Evolutionary conservation across 2,888 invertebrate species (phyloP).

Genomic region (Flexamia atlantica): DNA sequence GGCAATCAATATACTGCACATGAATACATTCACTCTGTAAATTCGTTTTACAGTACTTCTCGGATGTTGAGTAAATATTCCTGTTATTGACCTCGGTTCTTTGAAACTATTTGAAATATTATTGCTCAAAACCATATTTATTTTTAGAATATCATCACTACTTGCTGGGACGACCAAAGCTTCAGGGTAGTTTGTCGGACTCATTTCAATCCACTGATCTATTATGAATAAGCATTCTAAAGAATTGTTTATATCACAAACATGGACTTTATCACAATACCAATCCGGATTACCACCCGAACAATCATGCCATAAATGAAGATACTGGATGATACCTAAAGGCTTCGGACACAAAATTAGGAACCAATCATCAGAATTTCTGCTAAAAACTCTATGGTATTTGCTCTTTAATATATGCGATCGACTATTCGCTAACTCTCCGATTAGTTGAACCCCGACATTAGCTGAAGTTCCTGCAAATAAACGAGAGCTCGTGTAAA

Average conservation of each 20-base stretch:
- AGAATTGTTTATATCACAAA: background rate
- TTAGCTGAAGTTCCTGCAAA: conserved; percentile 69
- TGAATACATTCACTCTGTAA: background rate
- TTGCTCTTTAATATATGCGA: conserved; percentile 64
- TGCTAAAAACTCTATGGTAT: conserved; percentile 47
- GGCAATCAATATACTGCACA: background rate
- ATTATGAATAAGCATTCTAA: conserved; percentile 2
- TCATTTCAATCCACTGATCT: background rate
- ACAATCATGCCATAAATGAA: conserved; percentile 63
- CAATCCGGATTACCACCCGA: conserved; percentile 60
- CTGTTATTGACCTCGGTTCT: background rate
- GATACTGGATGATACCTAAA: conserved; percentile 51
- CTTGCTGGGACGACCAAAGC: background rate
- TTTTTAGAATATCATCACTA: background rate
- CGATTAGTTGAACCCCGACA: conserved; percentile 69
- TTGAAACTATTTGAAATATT: conserved; percentile 7
- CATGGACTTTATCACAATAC: conserved; percentile 48
- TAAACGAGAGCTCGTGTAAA: conserved; percentile 68
- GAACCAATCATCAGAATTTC: conserved; percentile 62
- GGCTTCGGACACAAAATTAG: conserved; percentile 54
- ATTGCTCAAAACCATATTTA: background rate
- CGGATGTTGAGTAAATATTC: conserved; percentile 12
- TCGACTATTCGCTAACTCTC: conserved; percentile 54
- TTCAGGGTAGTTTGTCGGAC: background rate
- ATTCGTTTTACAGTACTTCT: background rate